Evolutionary conservation across 2,797 vertebrate genomes (phyloP).

Genomic region (Phrynocephalus guinanensis): DNA sequence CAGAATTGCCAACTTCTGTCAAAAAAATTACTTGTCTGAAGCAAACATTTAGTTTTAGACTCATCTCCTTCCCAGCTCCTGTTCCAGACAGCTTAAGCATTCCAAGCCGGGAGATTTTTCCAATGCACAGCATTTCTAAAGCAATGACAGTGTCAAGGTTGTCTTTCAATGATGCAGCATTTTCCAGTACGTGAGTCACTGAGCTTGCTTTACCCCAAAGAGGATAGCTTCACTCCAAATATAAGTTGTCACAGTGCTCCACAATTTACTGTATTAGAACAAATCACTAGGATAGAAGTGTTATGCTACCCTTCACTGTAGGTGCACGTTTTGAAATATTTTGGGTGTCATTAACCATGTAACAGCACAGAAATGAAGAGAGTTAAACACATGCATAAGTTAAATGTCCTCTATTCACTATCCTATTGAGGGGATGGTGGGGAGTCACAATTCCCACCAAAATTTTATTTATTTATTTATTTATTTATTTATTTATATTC

Average conservation of each 20-base stretch:
- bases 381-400: background rate
- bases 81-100: constrained; percentile 24
- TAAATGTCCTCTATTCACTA: background rate
- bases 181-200: background rate
- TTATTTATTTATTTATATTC: no score
- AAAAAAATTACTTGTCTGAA: background rate
- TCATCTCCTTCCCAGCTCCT: background rate
- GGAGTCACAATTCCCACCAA: background rate
- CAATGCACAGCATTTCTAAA: background rate
- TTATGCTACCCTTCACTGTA: background rate
- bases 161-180: background rate
- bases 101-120: background rate
- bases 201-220: background rate
- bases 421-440: background rate
- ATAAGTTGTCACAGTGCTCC: background rate
- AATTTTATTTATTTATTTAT: background rate
- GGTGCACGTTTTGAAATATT: constrained; percentile 2
- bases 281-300: background rate
- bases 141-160: background rate
- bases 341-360: background rate
- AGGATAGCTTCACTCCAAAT: constrained; percentile 18
- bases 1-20: background rate
- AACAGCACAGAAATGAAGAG: background rate
- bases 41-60: background rate
- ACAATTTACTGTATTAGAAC: background rate